A percentile compares a stretch with the other conserved stretches of the same genome.
These are phyloP conservation scores for Agriopis aurantiaria DNA, from an alignment of 2,888 invertebrate genomes.

Conservation along the genomic window DNA sequence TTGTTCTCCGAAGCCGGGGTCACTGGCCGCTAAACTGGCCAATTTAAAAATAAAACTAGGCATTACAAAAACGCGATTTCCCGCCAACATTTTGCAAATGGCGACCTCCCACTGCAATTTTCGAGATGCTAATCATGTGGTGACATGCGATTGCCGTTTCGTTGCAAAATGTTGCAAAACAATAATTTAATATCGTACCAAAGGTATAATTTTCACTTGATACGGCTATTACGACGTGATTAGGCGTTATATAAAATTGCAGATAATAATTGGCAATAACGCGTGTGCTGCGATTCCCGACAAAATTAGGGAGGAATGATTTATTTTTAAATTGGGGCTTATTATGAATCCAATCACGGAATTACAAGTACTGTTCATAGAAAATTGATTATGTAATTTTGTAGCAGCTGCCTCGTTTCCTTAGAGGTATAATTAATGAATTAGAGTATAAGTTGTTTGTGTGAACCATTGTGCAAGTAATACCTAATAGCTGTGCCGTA, in stretches of 20 bases:
- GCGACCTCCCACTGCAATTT: conserved; percentile 46
- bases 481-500: too few relatives aligned
- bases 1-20: conserved; percentile 33
- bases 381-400: conserved; percentile 22
- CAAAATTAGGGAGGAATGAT: conserved; percentile 49
- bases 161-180: conserved; percentile 47
- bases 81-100: conserved; percentile 39
- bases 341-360: conserved; percentile 19
- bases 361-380: conserved; percentile 17
- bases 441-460: too few relatives aligned
- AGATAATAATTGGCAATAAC: conserved; percentile 50
- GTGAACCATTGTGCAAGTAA: too few relatives aligned
- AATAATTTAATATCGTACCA: conserved; percentile 54
- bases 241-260: conserved; percentile 50
- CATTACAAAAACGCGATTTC: conserved; percentile 46
- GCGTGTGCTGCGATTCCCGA: conserved; percentile 51
- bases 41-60: conserved; percentile 45
- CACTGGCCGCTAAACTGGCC: conserved; percentile 43
- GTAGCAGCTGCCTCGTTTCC: conserved; percentile 13
- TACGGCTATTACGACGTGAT: conserved; percentile 59
- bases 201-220: conserved; percentile 57
- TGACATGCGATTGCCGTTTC: conserved; percentile 55
- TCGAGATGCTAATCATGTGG: conserved; percentile 51
- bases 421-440: too few relatives aligned
- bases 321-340: conserved; percentile 48